These are phyloP conservation scores for Idaea aversata DNA, from an alignment of 2,888 invertebrate genomes.

Conservation along the genomic window DNA sequence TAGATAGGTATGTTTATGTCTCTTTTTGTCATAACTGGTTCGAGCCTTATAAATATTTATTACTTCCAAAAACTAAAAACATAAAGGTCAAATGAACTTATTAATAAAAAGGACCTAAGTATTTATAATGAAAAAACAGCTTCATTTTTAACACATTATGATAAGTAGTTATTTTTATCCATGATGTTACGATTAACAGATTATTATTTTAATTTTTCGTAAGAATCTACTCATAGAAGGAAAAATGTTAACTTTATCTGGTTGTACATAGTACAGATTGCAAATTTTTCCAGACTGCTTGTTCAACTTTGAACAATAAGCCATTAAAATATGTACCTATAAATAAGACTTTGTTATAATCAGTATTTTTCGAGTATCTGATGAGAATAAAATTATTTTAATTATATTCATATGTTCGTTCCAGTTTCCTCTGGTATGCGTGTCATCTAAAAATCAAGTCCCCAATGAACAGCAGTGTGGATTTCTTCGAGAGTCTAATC, in stretches of 20 bases:
- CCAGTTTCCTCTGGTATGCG: slow-evolving; percentile 72
- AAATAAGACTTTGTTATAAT: slow-evolving; percentile 2
- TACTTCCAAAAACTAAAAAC: no score
- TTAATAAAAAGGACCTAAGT: not conserved
- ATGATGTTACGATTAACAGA: not conserved
- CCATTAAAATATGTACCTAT: no score
- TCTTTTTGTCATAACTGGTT: no score
- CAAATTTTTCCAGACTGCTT: no score
- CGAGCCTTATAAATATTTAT: no score
- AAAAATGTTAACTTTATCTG: no score
- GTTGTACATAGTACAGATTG: no score
- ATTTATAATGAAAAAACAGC: not conserved
- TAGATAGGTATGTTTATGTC: no score
- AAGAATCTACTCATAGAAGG: no score
- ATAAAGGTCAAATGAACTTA: not conserved
- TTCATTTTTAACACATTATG: not conserved
- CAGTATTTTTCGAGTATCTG: not conserved
- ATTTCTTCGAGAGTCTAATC: slow-evolving; percentile 85
- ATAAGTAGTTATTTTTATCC: not conserved
- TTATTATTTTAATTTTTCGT: no score
- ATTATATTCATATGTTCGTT: slow-evolving; percentile 30
- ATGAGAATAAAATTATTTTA: not conserved
- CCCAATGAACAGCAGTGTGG: slow-evolving; percentile 77
- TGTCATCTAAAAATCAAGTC: slow-evolving; percentile 67
- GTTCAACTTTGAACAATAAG: no score